Base-by-base conservation (phyloP, 2,797 vertebrate genomes). In the Gallirallus australis region DNA sequence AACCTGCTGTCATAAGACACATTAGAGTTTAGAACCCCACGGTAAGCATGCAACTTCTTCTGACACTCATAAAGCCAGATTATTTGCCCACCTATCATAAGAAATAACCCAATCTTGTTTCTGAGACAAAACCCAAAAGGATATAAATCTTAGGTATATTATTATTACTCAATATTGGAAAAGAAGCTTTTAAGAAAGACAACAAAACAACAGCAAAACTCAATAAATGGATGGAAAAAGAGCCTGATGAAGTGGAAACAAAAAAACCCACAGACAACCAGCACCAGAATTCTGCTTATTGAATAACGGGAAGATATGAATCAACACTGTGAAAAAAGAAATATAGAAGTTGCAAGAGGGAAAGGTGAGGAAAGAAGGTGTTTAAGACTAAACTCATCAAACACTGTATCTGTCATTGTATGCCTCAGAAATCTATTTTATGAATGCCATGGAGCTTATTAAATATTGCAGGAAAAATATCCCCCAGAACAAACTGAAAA, bases 21-120 rank as follows among this genome's bases (percentile, higher is more conserved):
- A 19, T 42, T 85, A 35, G 27, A 70, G 30, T 59, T 81, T 64
- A 90, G n/a, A 90, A 83, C 1, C 1, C 12, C n/a, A 50, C n/a
- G 35, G 24, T 77, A 78, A 79, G 12, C 14, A 35, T 79, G 66
- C 40, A 96, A 88, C 40, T 82, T 88, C 80, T 69, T 73, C 20
- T 86, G 82, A 33, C 54, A 45, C 64, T 60, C 45, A 91, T 60
- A 82, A 94, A 89, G 37, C 13, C 81, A 91, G 52, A 90, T 63
- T 79, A 86, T 94, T 90, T 93, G 20, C 19, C 42, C n/a, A 84
- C 42, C 15, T 92, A 90, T 79, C 40, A 90, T 37, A 91, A 69
- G 8, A 53, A 84, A 92, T 90, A 97, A 94, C 27, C 14, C 61
- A 61, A 15, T 60, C 72, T 54, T 30, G 40, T 82, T 96, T 93